Base-by-base conservation (phyloP, 2,113 vertebrate species). In the Pollachius pollachius region DNA sequence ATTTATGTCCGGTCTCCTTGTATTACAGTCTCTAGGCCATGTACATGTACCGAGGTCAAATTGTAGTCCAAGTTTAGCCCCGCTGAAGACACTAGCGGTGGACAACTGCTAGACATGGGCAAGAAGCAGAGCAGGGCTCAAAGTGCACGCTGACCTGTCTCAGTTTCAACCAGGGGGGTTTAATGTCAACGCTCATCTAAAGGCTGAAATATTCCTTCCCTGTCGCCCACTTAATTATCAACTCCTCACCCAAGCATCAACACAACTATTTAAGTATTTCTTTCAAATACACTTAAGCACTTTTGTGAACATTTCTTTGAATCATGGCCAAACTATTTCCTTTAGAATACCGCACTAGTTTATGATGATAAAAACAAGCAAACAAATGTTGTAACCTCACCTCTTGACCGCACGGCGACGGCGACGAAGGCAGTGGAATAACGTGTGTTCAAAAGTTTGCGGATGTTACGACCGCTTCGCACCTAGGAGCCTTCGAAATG, bases 1-100 rank as follows among this genome's bases (percentile, higher is more conserved):
- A 87, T 86, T 78, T 84, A 85, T 77, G 74, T 63, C 52, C 69
- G 64, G 64, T 52, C 48, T 73, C 81, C 81, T 84, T 87, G 75
- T 74, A 76, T 89, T 85, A 85, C 81, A 27, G 77, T 56, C 71
- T 72, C 57, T 37, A 34, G 41, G 21, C 72, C 65, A 76, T 71
- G 56, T 60, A 17, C 41, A 85, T 83, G 67, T 64, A 73, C 68
- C 70, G 37, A 59, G 58, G 73, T 86, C 80, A 73, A 60, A 66
- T 52, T 73, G 37, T 54, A 66, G 71, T 76, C 81, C 80, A 67
- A 81, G 73, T 84, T 87, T 85, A 81, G 80, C 66, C 57, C 76
- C 69, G 84, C 70, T 72, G 68, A 78, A 80, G 65, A 81, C 4
- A 34, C 30, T 48, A 75, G 72, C 77, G 21, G 19, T 13, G 64